phyloP scores from a whole-genome alignment of 2,113 vertebrate species.

The Muntiacus muntjak region DNA sequence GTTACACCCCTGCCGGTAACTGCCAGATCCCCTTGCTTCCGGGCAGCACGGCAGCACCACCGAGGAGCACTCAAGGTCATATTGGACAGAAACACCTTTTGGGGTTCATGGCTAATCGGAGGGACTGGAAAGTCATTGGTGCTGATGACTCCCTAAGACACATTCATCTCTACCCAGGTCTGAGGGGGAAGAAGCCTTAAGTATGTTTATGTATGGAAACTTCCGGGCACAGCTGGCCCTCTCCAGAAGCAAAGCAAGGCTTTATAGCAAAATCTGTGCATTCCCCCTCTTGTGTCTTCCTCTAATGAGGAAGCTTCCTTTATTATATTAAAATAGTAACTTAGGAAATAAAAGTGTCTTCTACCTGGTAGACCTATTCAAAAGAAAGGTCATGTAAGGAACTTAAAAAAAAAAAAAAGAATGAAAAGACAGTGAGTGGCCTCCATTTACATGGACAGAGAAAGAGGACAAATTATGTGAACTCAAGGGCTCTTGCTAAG shows the following conservation, averaged over 20 bases:
- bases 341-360: conserved; percentile 56
- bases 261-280: background rate
- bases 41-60: rapidly evolving
- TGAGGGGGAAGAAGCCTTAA: background rate
- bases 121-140: background rate
- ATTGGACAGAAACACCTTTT: background rate
- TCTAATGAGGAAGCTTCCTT: background rate
- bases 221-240: background rate
- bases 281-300: background rate
- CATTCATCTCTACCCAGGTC: background rate
- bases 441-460: conserved; percentile 65
- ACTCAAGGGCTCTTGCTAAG: background rate
- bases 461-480: conserved; percentile 47
- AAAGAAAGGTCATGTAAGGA: background rate
- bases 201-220: background rate
- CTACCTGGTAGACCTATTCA: conserved; percentile 28
- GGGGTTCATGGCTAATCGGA: background rate
- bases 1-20: background rate
- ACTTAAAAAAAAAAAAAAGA: background rate
- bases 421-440: background rate
- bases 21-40: background rate
- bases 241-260: background rate
- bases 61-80: background rate
- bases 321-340: background rate
- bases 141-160: background rate